Percentiles rank a stretch among this genome's conserved stretches.
These are phyloP conservation scores for Ophioderma brevispina DNA, from an alignment of 35 echinoderm and acorn worm species.

Conservation along the genomic window DNA sequence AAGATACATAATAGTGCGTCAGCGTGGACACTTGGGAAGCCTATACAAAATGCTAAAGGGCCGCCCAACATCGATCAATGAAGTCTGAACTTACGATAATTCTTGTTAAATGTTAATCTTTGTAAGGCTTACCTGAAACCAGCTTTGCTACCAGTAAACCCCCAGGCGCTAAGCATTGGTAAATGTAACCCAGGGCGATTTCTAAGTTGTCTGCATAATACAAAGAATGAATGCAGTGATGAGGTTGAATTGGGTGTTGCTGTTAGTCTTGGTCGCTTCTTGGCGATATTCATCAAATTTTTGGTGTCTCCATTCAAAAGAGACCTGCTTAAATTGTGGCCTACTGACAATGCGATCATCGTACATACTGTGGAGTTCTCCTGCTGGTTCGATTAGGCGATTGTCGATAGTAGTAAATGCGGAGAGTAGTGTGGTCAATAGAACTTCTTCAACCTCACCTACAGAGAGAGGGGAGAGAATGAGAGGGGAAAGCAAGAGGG, in stretches of 20 bases:
- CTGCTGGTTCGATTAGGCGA: background rate
- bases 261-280: background rate
- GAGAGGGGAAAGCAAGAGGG: no score
- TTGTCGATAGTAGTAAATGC: background rate
- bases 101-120: no score
- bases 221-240: background rate
- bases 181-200: background rate
- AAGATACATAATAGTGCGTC: no score
- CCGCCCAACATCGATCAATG: no score
- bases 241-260: background rate
- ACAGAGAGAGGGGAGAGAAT: no score
- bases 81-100: no score
- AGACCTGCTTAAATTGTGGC: background rate
- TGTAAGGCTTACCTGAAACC: background rate
- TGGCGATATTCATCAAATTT: background rate
- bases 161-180: background rate
- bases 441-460: background rate
- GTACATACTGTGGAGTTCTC: background rate
- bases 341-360: background rate
- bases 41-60: no score
- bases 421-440: background rate
- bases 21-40: no score
- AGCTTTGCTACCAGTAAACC: background rate
- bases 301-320: background rate
- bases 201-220: background rate